phyloP scores from a whole-genome alignment of 2,797 vertebrate species.

The Amazona finschi region DNA sequence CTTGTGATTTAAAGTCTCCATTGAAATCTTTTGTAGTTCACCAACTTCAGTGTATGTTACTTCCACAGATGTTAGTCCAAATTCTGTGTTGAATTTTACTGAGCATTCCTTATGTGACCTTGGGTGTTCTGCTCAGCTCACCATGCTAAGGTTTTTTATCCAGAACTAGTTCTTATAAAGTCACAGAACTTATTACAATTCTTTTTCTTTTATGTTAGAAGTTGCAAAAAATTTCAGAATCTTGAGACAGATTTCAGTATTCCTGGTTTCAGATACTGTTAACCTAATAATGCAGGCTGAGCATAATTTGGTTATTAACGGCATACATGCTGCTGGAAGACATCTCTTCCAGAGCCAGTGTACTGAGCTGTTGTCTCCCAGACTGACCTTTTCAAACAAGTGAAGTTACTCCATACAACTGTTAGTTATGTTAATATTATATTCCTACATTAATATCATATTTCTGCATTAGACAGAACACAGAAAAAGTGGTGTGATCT shows the following conservation, averaged over 20 bases:
- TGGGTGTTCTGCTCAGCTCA: background rate
- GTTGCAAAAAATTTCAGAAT: background rate
- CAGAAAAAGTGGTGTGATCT: background rate
- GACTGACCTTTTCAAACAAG: background rate
- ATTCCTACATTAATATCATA: background rate
- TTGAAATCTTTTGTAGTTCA: background rate
- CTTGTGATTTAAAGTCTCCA: background rate
- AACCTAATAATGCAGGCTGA: background rate
- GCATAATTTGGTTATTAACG: background rate
- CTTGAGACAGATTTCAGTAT: background rate
- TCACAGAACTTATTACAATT: background rate
- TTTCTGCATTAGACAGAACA: background rate
- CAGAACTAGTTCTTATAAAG: background rate
- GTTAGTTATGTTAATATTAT: background rate
- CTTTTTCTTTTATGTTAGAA: background rate
- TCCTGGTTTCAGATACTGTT: background rate
- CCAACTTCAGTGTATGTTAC: background rate
- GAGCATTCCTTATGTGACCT: background rate
- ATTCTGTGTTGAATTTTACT: background rate
- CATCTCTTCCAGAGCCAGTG: background rate
- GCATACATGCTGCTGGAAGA: rapidly evolving
- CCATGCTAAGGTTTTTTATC: background rate
- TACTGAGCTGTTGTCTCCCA: background rate
- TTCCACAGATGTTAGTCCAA: background rate
- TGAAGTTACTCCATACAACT: background rate